These are phyloP conservation scores for Lutjanus erythropterus DNA, from an alignment of 2,113 vertebrate species.

Conservation along the genomic window DNA sequence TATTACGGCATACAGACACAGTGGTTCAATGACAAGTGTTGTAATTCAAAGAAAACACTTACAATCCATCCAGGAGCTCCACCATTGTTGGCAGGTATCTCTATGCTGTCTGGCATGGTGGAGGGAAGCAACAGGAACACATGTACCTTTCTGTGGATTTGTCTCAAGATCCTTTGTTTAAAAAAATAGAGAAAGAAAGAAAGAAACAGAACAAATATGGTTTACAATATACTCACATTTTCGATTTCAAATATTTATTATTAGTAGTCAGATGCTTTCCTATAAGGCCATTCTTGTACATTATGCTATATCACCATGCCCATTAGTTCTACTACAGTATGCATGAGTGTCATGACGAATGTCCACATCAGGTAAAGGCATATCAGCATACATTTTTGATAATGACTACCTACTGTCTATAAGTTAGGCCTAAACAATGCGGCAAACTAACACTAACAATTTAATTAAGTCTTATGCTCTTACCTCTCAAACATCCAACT, in stretches of 20 bases:
- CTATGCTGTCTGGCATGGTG: background rate
- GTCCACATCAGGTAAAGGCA: background rate
- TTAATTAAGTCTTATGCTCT: constrained; percentile 31
- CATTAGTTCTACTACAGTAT: background rate
- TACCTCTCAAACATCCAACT: constrained; percentile 83
- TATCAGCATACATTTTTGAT: background rate
- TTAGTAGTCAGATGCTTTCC: background rate
- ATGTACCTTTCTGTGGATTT: constrained; percentile 85
- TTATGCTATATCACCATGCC: background rate
- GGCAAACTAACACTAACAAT: background rate
- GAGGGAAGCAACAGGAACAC: constrained; percentile 85
- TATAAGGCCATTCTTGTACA: background rate
- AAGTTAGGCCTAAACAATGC: background rate
- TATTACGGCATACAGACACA: background rate
- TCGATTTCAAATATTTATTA: background rate
- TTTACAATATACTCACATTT: background rate
- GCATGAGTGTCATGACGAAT: background rate
- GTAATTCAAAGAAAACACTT: constrained; percentile 19
- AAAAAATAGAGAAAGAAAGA: constrained; percentile 32
- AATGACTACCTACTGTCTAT: background rate
- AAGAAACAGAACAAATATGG: background rate
- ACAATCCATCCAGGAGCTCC: constrained; percentile 18
- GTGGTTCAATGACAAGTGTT: background rate
- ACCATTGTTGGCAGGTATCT: constrained; percentile 1
- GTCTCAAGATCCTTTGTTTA: constrained; percentile 72